Base-by-base conservation (phyloP, 2,113 vertebrate genomes). In the Chaenogobius annularis region DNA sequence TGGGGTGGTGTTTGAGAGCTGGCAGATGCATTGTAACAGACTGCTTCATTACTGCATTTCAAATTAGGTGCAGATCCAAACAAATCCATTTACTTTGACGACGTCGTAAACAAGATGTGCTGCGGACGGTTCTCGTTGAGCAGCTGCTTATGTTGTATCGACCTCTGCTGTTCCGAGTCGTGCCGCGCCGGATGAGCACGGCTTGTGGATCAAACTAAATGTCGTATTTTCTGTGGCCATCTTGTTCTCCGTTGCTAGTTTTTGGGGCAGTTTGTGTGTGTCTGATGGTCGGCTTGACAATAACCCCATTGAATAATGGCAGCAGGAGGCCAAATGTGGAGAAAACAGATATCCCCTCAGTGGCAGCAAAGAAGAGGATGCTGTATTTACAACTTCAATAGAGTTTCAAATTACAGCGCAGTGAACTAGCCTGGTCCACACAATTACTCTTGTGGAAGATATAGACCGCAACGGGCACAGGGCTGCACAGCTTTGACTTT, bases 81-180 rank as follows among this genome's bases (percentile, higher is more conserved):
- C 85, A 87, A 85, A 91, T 91, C 88, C 82, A 90, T 90, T 90
- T 85, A 66, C 73, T 88, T 90, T 91, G 80, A 90, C 75, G 61
- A 87, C 47, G 66, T 88, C 78, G 82, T 91, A 90, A 92, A 92
- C 79, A 90, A 89, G 89, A 90, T 86, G 87, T 89, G 89, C 89
- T 74, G 89, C 85, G 78, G 88, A 83, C 87, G 78, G 69, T 80
- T 89, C 78, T 72, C 88, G 83, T 50, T 77, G 58, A 14, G 71
- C 85, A 70, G 69, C 75, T 70, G 83, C 73, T 83, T 77, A 87
- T 80, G 83, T 88, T 83, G 72, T 85, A 89, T 89, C 81, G 81
- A 90, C 89, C 75, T 74, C 63, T 79, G 23, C 67, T 74, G 77
- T 74, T 78, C 71, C 72, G 75, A 83, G 78, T 84, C 75, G 37